These are phyloP conservation scores for Danio kyathit DNA, from an alignment of 2,797 vertebrate species.

Conservation along the genomic window DNA sequence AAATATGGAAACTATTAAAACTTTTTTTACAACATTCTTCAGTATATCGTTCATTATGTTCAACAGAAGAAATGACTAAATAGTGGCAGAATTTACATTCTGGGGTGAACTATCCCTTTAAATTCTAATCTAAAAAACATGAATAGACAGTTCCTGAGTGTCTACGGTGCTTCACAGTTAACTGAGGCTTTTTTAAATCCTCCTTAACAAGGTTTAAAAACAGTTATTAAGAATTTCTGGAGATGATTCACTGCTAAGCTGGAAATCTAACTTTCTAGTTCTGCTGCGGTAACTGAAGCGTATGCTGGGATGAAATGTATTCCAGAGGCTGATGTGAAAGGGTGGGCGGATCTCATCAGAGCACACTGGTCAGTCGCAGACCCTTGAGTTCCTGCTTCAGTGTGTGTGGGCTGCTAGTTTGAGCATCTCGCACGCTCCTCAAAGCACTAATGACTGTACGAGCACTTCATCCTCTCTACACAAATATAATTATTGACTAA, in stretches of 20 bases:
- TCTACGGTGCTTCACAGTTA: background rate
- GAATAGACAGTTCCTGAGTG: background rate
- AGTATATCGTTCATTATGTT: no score
- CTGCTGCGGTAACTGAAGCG: background rate
- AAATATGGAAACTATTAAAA: no score
- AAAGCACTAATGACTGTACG: conserved; percentile 25
- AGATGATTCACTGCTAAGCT: background rate
- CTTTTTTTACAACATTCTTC: no score
- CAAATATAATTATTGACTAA: conserved; percentile 4
- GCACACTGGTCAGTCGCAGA: conserved; percentile 32
- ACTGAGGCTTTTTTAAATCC: background rate
- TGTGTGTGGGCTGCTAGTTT: conserved; percentile 60
- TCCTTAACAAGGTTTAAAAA: background rate
- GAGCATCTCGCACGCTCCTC: conserved; percentile 38
- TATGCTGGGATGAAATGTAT: conserved; percentile 21
- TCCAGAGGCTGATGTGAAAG: conserved; percentile 37
- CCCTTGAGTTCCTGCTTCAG: conserved; percentile 38
- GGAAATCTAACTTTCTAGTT: background rate
- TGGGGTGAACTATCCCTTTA: background rate
- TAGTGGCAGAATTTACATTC: no score
- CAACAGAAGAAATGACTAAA: no score
- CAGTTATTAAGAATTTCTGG: background rate
- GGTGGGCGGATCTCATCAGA: conserved; percentile 37
- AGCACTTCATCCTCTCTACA: conserved; percentile 4
- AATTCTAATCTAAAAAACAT: background rate